A percentile compares a stretch with the other conserved stretches of the same genome.
Conservation (phyloP, 1,140 invertebrate species). For the Hyposmocoma kahamanoa region DNA sequence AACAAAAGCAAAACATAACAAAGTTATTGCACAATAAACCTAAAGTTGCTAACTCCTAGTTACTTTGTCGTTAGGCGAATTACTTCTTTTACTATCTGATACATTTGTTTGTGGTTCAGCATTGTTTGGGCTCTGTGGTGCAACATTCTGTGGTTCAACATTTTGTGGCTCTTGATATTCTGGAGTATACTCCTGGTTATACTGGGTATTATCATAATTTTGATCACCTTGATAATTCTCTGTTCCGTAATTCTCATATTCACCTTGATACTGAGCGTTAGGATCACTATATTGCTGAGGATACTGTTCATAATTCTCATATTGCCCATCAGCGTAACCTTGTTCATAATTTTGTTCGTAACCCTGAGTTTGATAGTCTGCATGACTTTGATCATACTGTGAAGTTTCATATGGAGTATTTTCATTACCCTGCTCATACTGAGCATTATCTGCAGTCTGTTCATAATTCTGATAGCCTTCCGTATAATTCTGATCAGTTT, state of each 20-base stretch:
- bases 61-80: slow-evolving; percentile 17
- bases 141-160: neutral
- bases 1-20: too few relatives aligned
- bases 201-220: slow-evolving; percentile 39
- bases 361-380: slow-evolving; percentile 6
- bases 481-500: slow-evolving; percentile 12
- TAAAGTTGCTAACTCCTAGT: slow-evolving; percentile 29
- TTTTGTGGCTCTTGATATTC: slow-evolving; percentile 20
- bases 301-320: slow-evolving; percentile 49
- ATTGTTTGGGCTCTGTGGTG: neutral
- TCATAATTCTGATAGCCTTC: slow-evolving; percentile 30
- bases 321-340: slow-evolving; percentile 28
- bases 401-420: slow-evolving; percentile 8
- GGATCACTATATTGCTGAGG: slow-evolving; percentile 27
- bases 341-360: slow-evolving; percentile 33
- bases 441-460: slow-evolving; percentile 24
- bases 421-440: slow-evolving; percentile 16
- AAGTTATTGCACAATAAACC: slow-evolving; percentile 29
- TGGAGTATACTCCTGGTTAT: slow-evolving; percentile 1
- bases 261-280: slow-evolving; percentile 31
- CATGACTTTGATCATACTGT: too few relatives aligned
- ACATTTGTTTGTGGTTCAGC: neutral
- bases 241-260: slow-evolving; percentile 42
- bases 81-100: slow-evolving; percentile 11
- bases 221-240: slow-evolving; percentile 39